Evolutionary conservation across 2,113 vertebrate species (phyloP).

Genomic region (Cyrtonyx montezumae): DNA sequence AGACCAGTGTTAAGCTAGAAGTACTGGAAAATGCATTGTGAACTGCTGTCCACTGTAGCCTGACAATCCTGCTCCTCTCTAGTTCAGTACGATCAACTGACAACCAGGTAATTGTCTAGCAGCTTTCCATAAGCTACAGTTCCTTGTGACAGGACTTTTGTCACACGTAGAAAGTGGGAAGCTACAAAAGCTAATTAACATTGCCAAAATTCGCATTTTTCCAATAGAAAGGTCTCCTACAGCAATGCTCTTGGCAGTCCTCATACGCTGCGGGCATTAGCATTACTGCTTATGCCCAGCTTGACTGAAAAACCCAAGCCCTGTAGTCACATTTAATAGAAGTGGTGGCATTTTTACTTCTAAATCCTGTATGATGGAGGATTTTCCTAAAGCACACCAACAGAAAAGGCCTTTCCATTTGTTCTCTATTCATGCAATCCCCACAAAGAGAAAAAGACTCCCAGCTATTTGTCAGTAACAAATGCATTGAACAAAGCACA

Average conservation of each 20-base stretch:
- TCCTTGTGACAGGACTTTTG: background rate
- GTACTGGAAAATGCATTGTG: background rate
- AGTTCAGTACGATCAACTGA: background rate
- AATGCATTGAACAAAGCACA: conserved; percentile 8
- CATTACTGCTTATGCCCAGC: background rate
- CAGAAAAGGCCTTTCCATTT: conserved; percentile 20
- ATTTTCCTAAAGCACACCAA: conserved; percentile 17
- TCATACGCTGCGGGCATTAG: background rate
- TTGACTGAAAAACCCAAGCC: conserved; percentile 11
- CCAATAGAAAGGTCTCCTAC: background rate
- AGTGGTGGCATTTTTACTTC: background rate
- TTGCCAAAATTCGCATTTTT: background rate
- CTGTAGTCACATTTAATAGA: background rate
- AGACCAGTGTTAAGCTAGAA: background rate
- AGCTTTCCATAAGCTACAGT: background rate
- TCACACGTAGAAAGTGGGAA: background rate
- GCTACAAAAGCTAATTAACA: background rate
- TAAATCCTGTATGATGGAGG: conserved; percentile 40
- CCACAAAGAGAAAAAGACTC: background rate
- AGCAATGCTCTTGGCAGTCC: background rate
- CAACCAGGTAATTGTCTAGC: rapidly evolving
- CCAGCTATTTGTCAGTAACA: conserved; percentile 43
- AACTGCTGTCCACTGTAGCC: background rate
- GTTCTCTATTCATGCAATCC: conserved; percentile 38
- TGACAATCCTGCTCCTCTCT: background rate